Base-by-base conservation (phyloP, 2,797 vertebrate species). In the Clarias pachynema region DNA sequence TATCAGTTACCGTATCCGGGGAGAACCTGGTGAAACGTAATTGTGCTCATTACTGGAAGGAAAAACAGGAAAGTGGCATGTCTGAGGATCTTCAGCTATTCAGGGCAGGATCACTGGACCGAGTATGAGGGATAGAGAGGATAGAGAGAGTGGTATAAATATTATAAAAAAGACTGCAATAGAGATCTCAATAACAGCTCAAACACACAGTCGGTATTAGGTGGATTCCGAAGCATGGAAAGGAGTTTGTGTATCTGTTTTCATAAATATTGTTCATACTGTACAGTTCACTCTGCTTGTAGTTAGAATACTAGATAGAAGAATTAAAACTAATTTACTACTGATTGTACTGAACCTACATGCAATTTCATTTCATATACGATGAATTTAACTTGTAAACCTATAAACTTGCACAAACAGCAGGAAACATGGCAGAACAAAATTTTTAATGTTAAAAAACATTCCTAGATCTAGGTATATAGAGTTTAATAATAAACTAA, bases 51-150 rank as follows among this genome's bases (percentile, higher is more conserved):
- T 91, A 89, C 65, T 31, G 62, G 40, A 10, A 57, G 24, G n/a
- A 75, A 34, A 60, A 80, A 66, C 79, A 79, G 85, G 83, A 75
- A 87, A 74, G 85, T 66, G 37, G 60, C 85, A 34, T 89, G 88
- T 87, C 81, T 84, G 18, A n/a, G 57, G 88, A 86, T 84, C 81
- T 86, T 80, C 86, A 86, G 62, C 86, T 88, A 83, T 86, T 80
- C 80, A 59, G 66, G 29, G 79, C 53, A 68, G 84, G 49, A 37
- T 73, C 65, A 62, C 22, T 62, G 53, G 85, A 40, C 59, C 59
- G 0, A 10, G 24, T n/a, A 4, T 60, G 31, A n/a, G 57, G 75
- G 75, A n/a, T 60, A 60, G 10, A 78, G 29, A 60, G 57, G 74
- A n/a, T n/a, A n/a, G n/a, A n/a, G n/a, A n/a, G 57, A 37, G 3